Evolutionary conservation across 2,888 invertebrate species (phyloP).

Genomic region (Onchidella celtica): DNA sequence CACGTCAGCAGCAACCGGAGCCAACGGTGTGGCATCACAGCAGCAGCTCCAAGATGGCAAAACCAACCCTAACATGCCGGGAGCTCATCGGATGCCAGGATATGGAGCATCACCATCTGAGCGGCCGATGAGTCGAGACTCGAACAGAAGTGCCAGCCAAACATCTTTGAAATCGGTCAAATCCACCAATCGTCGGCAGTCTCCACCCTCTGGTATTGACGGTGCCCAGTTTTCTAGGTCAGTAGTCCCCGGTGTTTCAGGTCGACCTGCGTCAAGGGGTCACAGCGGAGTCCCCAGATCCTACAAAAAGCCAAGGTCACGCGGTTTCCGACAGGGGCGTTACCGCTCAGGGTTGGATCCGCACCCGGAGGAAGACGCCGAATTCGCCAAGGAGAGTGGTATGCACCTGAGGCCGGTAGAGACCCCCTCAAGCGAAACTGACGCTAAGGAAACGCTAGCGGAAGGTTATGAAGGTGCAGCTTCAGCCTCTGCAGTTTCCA

Average conservation of each 20-base stretch:
- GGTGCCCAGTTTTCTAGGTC: not conserved
- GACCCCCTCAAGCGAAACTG: not conserved
- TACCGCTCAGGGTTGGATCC: conserved; percentile 10
- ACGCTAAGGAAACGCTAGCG: not conserved
- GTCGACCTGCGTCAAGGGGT: not conserved
- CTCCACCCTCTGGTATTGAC: not conserved
- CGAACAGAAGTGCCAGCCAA: conserved; percentile 3
- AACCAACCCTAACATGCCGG: not conserved
- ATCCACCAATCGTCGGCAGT: not conserved
- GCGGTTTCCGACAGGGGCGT: not conserved
- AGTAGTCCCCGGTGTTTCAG: not conserved
- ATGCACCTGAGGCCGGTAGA: conserved; percentile 9
- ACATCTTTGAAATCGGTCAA: not conserved
- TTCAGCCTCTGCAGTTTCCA: not conserved
- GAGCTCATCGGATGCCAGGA: not conserved
- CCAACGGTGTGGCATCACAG: not conserved
- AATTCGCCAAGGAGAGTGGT: not conserved
- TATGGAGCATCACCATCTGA: not conserved
- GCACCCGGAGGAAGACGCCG: conserved; percentile 46
- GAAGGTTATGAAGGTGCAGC: not conserved
- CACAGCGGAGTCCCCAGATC: not conserved
- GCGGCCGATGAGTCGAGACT: not conserved
- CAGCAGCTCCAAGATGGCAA: not conserved
- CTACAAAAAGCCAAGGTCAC: conserved; percentile 3
- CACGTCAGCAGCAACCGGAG: conserved; percentile 4